Base-by-base conservation (phyloP, 1,140 invertebrate genomes). In the Neodiprion lecontei region DNA sequence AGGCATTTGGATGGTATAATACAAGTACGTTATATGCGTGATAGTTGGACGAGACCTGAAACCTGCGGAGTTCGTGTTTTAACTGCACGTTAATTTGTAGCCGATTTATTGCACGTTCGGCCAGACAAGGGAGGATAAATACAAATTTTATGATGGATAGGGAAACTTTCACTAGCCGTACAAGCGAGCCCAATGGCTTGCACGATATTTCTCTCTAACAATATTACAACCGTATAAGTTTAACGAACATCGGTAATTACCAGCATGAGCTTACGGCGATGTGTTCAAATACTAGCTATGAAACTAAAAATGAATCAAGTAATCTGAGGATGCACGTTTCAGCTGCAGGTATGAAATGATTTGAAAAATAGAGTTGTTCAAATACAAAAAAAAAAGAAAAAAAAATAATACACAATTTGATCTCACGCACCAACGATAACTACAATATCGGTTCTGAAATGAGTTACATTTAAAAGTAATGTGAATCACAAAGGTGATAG, bases 21-120 rank as follows among this genome's bases (percentile, higher is more conserved):
- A 61, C 28, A 40, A 40, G 28, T 40, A 40, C 28, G 28, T 61
- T 61, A 1, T n/a, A n/a, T 12, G 1, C 53, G 53, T 61, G 8
- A n/a, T n/a, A 12, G 53, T 61, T 61, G n/a, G 11, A 14, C 53
- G n/a, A 61, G n/a, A 61, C 11, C 53, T 8, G 53, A 4, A 61
- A 17, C 53, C 53, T 61, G 53, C 11, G 9, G n/a, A 14, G n/a
- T 17, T 9, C 53, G 53, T 17, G 53, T 61, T 61, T 17, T 4
- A 61, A 61, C 53, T 61, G 53, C 53, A 61, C 11, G 53, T 61
- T 61, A 61, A 61, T 61, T 61, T 5, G 53, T 61, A 61, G 53
- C n/a, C 53, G n/a, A 61, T 61, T 7, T 61, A 61, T 61, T 61
- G 11, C 28, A 40, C 28, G 28, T 40, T 40, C 28, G 28, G 28